Evolutionary conservation across 2,113 vertebrate species (phyloP), one percentile per base, ranked within the genome.

Genomic region (Silurus meridionalis): DNA sequence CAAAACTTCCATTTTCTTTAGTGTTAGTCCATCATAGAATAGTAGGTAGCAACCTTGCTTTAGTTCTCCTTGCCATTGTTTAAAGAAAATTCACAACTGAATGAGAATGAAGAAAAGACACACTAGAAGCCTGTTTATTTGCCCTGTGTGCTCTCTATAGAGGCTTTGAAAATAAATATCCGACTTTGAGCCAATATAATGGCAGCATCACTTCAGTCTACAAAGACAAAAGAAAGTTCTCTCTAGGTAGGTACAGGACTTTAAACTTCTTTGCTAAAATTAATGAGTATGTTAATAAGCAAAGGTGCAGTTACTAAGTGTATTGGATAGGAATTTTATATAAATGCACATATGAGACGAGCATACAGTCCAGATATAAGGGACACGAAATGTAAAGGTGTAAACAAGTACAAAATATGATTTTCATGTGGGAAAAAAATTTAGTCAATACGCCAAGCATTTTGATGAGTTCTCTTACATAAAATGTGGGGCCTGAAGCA

Each of bases 401-500:
- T 46, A 61, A 80, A 80, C 1, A 0, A 21, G 78, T 58, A 19
- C 55, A 80, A 15, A 37, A n/a, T n/a, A n/a, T n/a, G 55, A 78
- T 11, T n/a, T 77, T 17, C 52, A 57, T 25, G 13, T 57, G 8
- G 28, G 57, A 25, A 57, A 55, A 15, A 78, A 25, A 57, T 25
- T 15, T 15, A 80, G 25, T 17, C 79, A 58, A 37, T 81, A 64
- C 9, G 48, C 19, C 17, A 50, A 21, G 37, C 60, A 50, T 64
- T 64, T 50, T n/a, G 19, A 81, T 63, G 57, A 81, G 8, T 63
- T 64, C 37, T n/a, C 21, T 14, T 64, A 64, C 46, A 50, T 11
- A 81, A 81, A 61, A 57, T 50, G 58, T 63, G 58, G 46, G 58
- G 46, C 63, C 46, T 8, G 58, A 23, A 81, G 46, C 80, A 81